Base-by-base conservation (phyloP, 2,113 vertebrate genomes). In the Rana temporaria region DNA sequence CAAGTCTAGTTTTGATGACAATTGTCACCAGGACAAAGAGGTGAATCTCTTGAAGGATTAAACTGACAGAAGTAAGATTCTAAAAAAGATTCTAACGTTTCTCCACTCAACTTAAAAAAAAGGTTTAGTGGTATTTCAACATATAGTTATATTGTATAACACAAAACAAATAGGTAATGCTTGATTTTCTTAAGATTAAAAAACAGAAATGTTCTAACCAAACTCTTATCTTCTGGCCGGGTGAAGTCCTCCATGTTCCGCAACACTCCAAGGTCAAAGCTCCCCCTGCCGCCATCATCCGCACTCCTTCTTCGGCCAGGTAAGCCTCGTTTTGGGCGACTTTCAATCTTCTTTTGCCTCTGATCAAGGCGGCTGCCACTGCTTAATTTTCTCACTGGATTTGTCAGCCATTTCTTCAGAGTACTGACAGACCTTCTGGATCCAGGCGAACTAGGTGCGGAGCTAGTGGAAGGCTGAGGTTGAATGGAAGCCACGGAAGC, bases 401-500 rank as follows among this genome's bases (percentile, higher is more conserved):
- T 95, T 30, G 94, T 95, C 85, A 96, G 93, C 95, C 94, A 96
- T 86, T 95, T 95, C 87, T 95, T 95, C 70, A 95, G 88, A 22
- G 95, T 95, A 89, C 93, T 95, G 79, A 95, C 93, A 0, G 94
- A 95, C 77, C 90, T 94, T 7, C 91, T 93, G 81, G 95, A 94
- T n/a, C 92, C 89, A 0, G 95, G 95, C 1, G 96, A 97, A 89
- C 92, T 95, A 79, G 94, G 94, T 71, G 93, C 95, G 0, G 96
- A 98, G 86, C 93, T 95, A 85, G 90, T 91, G 30, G 95, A 96
- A 2, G 92, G 92, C 87, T 91, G 95, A 0, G 94, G 95, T 71
- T 94, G 94, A 80, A 95, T 90, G 0, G 96, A 97, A 34, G 90
- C 94, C 89, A 95, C 95, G 0, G 96, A 97, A 76, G 95, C 95